These are phyloP conservation scores for Salvelinus namaycush DNA, from an alignment of 2,113 vertebrate species.

Conservation along the genomic window DNA sequence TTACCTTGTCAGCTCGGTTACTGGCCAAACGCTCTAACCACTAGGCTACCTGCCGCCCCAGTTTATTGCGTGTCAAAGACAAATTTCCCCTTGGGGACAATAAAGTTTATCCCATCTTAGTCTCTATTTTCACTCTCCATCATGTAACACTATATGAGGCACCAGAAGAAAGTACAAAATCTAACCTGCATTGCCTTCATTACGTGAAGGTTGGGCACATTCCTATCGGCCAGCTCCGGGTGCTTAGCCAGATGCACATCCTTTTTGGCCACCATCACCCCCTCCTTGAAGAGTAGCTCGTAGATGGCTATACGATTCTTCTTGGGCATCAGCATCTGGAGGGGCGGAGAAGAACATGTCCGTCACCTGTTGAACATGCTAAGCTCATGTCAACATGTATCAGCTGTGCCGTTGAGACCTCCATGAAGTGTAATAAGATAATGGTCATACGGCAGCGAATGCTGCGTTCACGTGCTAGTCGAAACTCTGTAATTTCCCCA, in stretches of 20 bases:
- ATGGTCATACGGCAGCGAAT: no score
- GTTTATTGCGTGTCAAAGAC: no score
- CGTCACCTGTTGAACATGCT: background rate
- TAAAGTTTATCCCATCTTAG: no score
- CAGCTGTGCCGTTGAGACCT: background rate
- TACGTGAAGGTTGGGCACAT: slow-evolving; percentile 96
- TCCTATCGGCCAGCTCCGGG: slow-evolving; percentile 94
- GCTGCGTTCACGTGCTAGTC: no score
- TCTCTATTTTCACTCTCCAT: background rate
- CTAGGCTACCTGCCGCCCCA: no score
- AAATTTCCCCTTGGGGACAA: no score
- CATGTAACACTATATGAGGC: background rate
- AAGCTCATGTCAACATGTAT: background rate
- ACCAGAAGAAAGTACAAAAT: background rate
- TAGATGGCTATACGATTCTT: slow-evolving; percentile 89
- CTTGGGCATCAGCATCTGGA: slow-evolving; percentile 99
- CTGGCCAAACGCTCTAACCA: no score
- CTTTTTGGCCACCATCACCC: slow-evolving; percentile 98
- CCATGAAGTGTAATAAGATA: no score
- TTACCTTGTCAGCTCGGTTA: no score
- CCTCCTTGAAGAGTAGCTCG: slow-evolving; percentile 36
- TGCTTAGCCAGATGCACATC: slow-evolving; percentile 96
- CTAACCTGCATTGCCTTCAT: slow-evolving; percentile 99
- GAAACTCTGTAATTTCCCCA: no score
- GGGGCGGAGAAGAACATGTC: background rate